These are phyloP conservation scores for Lithophane semibrunnea DNA, from an alignment of 2,888 invertebrate species.

Conservation along the genomic window DNA sequence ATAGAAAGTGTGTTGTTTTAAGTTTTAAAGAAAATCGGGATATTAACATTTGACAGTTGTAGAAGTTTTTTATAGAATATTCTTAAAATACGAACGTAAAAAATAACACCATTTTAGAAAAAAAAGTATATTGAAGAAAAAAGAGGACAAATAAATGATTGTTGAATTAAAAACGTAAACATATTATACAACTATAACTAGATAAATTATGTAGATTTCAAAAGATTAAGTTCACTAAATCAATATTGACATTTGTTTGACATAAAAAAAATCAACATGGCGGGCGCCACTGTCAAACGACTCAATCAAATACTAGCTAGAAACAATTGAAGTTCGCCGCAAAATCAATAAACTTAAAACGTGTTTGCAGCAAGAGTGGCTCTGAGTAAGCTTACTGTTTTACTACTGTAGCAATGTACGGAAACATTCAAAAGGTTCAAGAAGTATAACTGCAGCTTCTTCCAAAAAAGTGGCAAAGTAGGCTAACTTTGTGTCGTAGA, in stretches of 20 bases:
- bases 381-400: slow-evolving; percentile 21
- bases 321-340: slow-evolving; percentile 28
- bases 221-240: slow-evolving; percentile 3
- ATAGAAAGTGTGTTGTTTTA: background rate
- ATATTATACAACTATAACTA: background rate
- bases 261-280: slow-evolving; percentile 17
- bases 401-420: background rate
- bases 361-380: slow-evolving; percentile 20
- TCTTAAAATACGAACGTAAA: background rate
- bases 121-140: too few species aligned
- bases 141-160: background rate
- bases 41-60: background rate
- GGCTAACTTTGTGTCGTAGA: too few species aligned
- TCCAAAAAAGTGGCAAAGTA: background rate
- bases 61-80: background rate
- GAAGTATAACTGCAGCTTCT: background rate
- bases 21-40: background rate
- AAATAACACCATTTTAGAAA: background rate
- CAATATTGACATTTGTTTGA: slow-evolving; percentile 20
- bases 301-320: slow-evolving; percentile 6
- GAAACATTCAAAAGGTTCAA: slow-evolving; percentile 5
- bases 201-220: background rate
- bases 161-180: background rate
- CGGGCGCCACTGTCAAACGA: slow-evolving; percentile 11
- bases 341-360: slow-evolving; percentile 50